Conservation (phyloP, 2,888 invertebrate genomes). For the Sisyra nigra region DNA sequence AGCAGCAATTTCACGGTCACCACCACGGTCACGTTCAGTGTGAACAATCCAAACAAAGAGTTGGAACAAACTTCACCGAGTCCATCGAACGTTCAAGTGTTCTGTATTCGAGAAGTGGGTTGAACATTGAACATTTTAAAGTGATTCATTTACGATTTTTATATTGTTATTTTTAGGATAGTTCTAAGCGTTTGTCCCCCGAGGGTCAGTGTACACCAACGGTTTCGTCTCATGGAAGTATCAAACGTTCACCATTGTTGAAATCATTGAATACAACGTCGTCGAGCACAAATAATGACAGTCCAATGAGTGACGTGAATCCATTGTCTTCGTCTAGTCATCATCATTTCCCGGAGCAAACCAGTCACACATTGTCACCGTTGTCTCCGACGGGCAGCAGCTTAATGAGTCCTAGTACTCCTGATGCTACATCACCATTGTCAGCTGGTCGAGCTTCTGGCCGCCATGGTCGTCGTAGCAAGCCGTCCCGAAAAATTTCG, state of each 20-base stretch:
- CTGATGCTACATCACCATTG: conserved; percentile 26
- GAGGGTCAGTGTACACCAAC: conserved; percentile 46
- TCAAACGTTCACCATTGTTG: conserved; percentile 32
- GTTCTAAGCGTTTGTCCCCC: conserved; percentile 53
- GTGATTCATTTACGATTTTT: neutral
- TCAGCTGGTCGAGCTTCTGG: conserved; percentile 39
- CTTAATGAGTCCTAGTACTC: conserved; percentile 25
- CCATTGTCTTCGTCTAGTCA: conserved; percentile 22
- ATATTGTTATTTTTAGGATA: conserved; percentile 27
- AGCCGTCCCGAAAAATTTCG: conserved; percentile 46
- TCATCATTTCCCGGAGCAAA: conserved; percentile 27
- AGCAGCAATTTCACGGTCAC: conserved; percentile 69
- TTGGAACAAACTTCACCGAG: conserved; percentile 12
- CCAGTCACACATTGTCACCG: conserved; percentile 34
- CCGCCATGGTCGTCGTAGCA: conserved; percentile 34
- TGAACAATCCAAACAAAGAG: conserved; percentile 36
- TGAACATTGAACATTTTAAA: neutral
- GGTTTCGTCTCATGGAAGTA: conserved; percentile 51
- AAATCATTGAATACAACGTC: conserved; percentile 24
- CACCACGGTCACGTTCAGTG: conserved; percentile 73
- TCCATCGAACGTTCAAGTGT: conserved; percentile 8
- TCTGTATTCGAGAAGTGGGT: conserved; percentile 8
- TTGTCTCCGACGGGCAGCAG: conserved; percentile 35
- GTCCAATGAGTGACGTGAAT: conserved; percentile 26
- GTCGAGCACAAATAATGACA: conserved; percentile 28